Percentiles rank a stretch among this genome's conserved stretches.
These are phyloP conservation scores for Phylloscopus collybita DNA, from an alignment of 2,797 vertebrate species.

Conservation along the genomic window DNA sequence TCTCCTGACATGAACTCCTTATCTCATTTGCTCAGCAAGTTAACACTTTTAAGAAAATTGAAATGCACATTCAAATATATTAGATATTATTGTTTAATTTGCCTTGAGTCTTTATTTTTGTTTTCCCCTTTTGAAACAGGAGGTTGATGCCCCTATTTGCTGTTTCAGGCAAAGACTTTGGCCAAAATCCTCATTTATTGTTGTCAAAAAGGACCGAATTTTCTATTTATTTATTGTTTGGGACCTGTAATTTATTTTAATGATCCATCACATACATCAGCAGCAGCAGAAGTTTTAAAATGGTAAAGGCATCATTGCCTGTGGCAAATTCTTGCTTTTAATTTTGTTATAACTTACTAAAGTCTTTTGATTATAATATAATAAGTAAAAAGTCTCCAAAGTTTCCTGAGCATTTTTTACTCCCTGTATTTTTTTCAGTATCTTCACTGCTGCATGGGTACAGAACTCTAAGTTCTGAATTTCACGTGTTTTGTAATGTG, in stretches of 20 bases:
- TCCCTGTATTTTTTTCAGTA: background rate
- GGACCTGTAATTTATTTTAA: background rate
- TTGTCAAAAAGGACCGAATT: background rate
- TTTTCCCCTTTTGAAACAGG: background rate
- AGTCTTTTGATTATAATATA: background rate
- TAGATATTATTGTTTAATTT: background rate
- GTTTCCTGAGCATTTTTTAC: background rate
- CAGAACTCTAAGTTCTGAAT: background rate
- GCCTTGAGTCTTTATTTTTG: background rate
- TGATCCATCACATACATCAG: background rate
- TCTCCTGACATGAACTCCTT: background rate
- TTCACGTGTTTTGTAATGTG: background rate
- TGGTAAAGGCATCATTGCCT: background rate
- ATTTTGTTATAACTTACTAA: background rate
- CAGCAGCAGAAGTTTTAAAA: background rate
- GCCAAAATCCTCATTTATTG: background rate
- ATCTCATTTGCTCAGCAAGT: background rate
- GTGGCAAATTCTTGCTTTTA: background rate
- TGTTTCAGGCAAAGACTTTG: background rate
- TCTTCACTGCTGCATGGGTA: background rate
- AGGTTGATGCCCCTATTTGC: background rate
- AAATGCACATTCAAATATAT: background rate
- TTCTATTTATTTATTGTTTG: background rate
- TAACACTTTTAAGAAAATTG: background rate
- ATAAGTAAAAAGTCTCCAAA: background rate